A percentile compares a stretch with the other conserved stretches of the same genome.
Conservation (phyloP, 2,113 vertebrate genomes). For the Lontra canadensis region DNA sequence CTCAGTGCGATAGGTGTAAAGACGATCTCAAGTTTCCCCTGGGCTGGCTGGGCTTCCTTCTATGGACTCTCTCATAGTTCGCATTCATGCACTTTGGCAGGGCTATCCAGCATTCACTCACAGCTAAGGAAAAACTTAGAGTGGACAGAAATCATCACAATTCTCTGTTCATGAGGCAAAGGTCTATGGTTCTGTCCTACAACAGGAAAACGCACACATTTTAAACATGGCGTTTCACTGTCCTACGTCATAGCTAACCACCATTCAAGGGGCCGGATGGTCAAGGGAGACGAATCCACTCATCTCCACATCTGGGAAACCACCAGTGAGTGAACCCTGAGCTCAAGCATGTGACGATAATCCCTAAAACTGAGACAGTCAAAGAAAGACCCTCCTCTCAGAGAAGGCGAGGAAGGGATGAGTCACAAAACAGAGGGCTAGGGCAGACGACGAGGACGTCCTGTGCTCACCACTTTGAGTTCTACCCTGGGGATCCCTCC, state of each 20-base stretch:
- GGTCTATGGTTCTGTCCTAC: background rate
- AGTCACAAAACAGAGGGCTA: background rate
- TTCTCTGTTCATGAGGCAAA: background rate
- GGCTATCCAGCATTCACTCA: background rate
- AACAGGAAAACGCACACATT: background rate
- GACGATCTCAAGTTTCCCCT: background rate
- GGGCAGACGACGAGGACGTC: background rate
- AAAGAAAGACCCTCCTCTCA: background rate
- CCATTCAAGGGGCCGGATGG: background rate
- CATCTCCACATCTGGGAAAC: background rate
- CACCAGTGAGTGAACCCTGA: background rate
- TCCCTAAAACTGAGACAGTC: accelerated
- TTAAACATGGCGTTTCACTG: background rate
- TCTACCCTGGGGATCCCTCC: constrained; percentile 23
- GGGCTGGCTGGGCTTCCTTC: background rate
- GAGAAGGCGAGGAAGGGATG: background rate
- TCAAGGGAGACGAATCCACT: background rate
- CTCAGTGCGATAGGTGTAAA: background rate
- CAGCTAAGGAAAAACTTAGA: background rate
- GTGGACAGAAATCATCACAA: background rate
- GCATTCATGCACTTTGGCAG: background rate
- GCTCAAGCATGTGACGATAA: accelerated
- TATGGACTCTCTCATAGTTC: background rate
- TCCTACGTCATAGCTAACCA: background rate
- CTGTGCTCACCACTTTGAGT: background rate